Percentiles rank a stretch among this genome's conserved stretches.
phyloP scores from a whole-genome alignment of 1,140 invertebrate species.

The Cydia strobilella region DNA sequence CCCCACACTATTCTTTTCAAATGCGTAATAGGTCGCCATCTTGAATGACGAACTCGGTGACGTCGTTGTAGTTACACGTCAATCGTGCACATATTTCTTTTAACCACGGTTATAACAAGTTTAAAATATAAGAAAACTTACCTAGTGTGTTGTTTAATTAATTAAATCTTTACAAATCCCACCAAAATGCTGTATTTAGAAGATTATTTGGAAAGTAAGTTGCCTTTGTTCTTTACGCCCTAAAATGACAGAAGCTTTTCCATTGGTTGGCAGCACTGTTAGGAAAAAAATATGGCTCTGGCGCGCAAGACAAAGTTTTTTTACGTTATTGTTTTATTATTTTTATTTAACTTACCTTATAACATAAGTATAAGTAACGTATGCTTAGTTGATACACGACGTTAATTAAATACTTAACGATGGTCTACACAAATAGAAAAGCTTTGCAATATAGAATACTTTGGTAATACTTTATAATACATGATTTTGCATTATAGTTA shows the following conservation, averaged over 20 bases:
- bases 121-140: constrained; percentile 17
- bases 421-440: too few species aligned
- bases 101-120: constrained; percentile 3
- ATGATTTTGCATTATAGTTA: constrained; percentile 39
- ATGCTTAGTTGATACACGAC: neutral
- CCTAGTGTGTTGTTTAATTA: constrained; percentile 36
- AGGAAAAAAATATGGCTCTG: neutral
- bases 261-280: constrained; percentile 33
- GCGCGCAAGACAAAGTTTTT: constrained; percentile 41
- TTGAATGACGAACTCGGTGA: constrained; percentile 34
- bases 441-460: too few species aligned
- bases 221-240: constrained; percentile 44
- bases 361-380: neutral
- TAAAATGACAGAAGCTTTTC: constrained; percentile 44
- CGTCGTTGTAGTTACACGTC: constrained; percentile 47
- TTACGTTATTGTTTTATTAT: constrained; percentile 36
- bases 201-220: constrained; percentile 98
- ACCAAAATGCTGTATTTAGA: constrained; percentile 94
- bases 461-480: neutral
- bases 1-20: neutral
- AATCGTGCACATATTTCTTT: constrained; percentile 34
- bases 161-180: constrained; percentile 46
- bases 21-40: neutral
- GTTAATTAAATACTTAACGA: neutral
- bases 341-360: constrained; percentile 6